Percentiles rank a stretch among this genome's conserved stretches.
phyloP scores from a whole-genome alignment of 2,113 vertebrate species.

The Mastomys natalensis region DNA sequence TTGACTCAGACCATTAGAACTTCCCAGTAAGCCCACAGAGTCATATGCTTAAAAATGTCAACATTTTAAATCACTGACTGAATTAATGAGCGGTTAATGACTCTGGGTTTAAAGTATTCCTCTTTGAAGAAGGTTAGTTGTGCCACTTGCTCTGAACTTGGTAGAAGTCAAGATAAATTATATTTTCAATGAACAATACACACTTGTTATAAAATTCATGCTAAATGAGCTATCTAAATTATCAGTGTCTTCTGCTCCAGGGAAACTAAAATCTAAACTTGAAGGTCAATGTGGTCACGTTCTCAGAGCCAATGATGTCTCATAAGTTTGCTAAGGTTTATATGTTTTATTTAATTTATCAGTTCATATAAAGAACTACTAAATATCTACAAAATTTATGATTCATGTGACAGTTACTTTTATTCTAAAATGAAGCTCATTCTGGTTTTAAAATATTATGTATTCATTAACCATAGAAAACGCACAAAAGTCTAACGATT shows the following conservation, averaged over 20 bases:
- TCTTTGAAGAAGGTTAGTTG: neutral
- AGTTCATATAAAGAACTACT: neutral
- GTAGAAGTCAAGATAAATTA: neutral
- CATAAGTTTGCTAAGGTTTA: neutral
- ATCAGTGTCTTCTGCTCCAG: neutral
- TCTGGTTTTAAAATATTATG: conserved; percentile 32
- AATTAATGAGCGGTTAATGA: neutral
- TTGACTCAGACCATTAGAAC: neutral
- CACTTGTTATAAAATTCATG: neutral
- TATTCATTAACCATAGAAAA: conserved; percentile 41
- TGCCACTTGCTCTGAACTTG: conserved; percentile 4
- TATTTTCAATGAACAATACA: conserved; percentile 35
- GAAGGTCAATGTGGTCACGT: conserved; percentile 6
- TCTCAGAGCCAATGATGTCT: neutral
- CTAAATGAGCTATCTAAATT: neutral
- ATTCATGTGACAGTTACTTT: conserved; percentile 54
- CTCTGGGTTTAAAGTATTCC: neutral
- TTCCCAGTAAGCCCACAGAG: neutral
- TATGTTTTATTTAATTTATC: conserved; percentile 37
- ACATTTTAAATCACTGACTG: neutral
- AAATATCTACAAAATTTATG: neutral
- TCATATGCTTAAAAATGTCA: neutral
- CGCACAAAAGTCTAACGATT: neutral
- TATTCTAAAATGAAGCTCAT: conserved; percentile 41
- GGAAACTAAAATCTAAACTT: neutral